Base-by-base conservation (phyloP, 2,797 vertebrate genomes). In the Astyanax mexicanus region DNA sequence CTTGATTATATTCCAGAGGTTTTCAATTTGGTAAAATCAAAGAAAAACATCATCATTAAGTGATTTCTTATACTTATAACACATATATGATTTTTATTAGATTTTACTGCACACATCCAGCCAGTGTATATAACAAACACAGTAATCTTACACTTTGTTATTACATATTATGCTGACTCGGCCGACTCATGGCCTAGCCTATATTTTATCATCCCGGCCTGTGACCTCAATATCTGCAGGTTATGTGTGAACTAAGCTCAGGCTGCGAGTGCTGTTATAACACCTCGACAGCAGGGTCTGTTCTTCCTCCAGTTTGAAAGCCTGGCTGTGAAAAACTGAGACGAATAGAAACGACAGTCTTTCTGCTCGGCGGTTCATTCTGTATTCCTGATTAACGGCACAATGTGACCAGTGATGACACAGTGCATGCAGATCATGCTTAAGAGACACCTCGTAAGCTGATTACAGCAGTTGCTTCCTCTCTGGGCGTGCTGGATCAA, bases 351-450 rank as follows among this genome's bases (percentile, higher is more conserved):
- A 23, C 9, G 21, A 15, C 49, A 66, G 68, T 17, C 5, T 17
- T 15, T n/a, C 4, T 19, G 19, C 52, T 78, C 69, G 21, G 75
- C 61, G 51, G 27, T 66, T 62, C 62, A 12, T 1, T 17, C 45
- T 3, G 55, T 45, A 64, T 44, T 42, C 55, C 64, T 61, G 74
- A 76, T 76, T 76, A 54, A 23, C 29, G 44, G 57, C 29, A 10
- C 61, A 58, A 58, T 29, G 32, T 51, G 54, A 49, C 64, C 58
- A 60, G 9, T 37, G 47, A 64, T 60, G 60, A 71, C 54, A 35
- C 54, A 38, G 54, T 40, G 45, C 15, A 9, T 10, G 55, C 29
- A n/a, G 47, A 49, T 32, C 57, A 69, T 6, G 54, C 54, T 69
- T 68, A 69, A 60, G 44, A 60, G 21, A n/a, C 62, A 52, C 32